Evolutionary conservation across 2,888 invertebrate genomes (phyloP), one percentile per base, ranked within the genome.

Genomic region (Eupithecia exiguata): DNA sequence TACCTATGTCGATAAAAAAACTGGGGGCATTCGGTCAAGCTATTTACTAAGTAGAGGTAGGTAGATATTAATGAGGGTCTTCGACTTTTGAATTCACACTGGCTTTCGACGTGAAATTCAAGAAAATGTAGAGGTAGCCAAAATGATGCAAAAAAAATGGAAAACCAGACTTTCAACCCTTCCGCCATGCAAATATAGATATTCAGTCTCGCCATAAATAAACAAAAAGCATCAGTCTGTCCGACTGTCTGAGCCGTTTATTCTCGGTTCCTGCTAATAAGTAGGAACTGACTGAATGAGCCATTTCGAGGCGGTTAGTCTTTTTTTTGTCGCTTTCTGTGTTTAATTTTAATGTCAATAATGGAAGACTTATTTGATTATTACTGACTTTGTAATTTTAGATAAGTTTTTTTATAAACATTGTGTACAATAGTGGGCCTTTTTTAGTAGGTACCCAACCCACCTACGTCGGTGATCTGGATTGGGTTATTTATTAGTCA

Each of bases 201-300:
- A 63, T n/a, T 43, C 65, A 46, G 68, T 66, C 74, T 68, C 63
- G 66, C 68, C 70, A 12, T 70, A 77, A 74, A 77, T 53, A 74
- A 79, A 78, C 70, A 70, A 74, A 77, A 73, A 77, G 73, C 58
- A 58, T 67, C 61, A 21, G 77, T 77, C 74, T 76, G 77, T 70
- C 65, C 61, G 65, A 21, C 71, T 68, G 72, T 74, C 75, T 75
- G 78, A 69, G 75, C 76, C 76, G 78, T 78, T 78, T 79, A 73
- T 78, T 77, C 67, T 68, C 72, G 38, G 53, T 53, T 58, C 30
- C 40, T 70, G 71, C 72, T 76, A 80, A 65, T 65, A 21, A 38
- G 63, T 38, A 65, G 63, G 63, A 65, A 65, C 35, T 58, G 58
- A 38, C 35, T 25, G 58, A 58, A 58, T 58, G 58, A 58, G 58